Evolutionary conservation across 1,140 invertebrate species (phyloP).

Genomic region (Galendromus occidentalis): DNA sequence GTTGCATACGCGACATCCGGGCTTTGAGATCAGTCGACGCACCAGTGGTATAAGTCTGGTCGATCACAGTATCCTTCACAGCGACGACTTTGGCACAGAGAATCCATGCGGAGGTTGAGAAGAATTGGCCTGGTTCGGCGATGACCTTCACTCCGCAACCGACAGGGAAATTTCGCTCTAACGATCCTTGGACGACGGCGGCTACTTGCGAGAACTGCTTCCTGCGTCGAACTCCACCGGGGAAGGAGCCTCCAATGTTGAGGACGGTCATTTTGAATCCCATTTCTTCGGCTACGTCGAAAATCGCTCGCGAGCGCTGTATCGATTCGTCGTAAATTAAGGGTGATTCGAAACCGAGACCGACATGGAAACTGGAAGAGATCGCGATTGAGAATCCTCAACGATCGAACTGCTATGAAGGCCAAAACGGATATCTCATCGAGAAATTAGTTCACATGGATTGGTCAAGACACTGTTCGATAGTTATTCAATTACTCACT

Average conservation of each 20-base stretch:
- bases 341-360: slow-evolving; percentile 14
- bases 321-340: slow-evolving; percentile 15
- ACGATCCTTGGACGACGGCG: slow-evolving; percentile 20
- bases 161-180: slow-evolving; percentile 29
- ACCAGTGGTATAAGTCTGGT: neutral
- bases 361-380: slow-evolving; percentile 12
- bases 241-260: slow-evolving; percentile 65
- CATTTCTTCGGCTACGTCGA: slow-evolving; percentile 46
- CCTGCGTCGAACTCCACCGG: slow-evolving; percentile 40
- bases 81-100: slow-evolving; percentile 31
- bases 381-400: neutral
- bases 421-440: too few relatives aligned
- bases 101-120: slow-evolving; percentile 31
- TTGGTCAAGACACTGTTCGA: neutral
- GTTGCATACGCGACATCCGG: slow-evolving; percentile 1
- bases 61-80: neutral
- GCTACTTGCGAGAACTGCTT: slow-evolving; percentile 9
- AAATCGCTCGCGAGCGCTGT: slow-evolving; percentile 31
- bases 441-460: neutral
- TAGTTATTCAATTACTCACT: neutral
- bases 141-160: slow-evolving; percentile 27
- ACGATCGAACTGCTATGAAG: too few relatives aligned
- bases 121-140: slow-evolving; percentile 32
- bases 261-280: slow-evolving; percentile 50
- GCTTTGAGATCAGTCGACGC: neutral